Percentiles rank a stretch among this genome's conserved stretches.
Evolutionary conservation across 1,140 invertebrate genomes (phyloP).

Genomic region (Ganaspis sp.): DNA sequence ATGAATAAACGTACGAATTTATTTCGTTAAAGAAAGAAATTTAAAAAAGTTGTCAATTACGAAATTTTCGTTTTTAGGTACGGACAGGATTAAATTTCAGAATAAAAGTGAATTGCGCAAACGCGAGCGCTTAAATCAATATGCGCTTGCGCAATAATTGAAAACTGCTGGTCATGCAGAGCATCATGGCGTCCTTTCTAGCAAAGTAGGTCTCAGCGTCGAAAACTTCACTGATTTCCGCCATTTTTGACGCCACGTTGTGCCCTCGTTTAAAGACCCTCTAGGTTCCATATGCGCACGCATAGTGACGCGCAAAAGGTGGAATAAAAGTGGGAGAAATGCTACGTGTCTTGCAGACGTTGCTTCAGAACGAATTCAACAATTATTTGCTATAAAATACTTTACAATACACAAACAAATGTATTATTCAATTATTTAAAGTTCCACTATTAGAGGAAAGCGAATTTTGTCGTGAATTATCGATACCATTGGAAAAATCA

Average conservation of each 20-base stretch:
- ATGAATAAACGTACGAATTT: not conserved
- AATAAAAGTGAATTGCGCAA: not conserved
- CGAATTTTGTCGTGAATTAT: too few relatives aligned
- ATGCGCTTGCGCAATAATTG: not conserved
- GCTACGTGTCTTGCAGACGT: not conserved
- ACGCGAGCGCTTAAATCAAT: not conserved
- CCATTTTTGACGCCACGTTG: conserved; percentile 44
- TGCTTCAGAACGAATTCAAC: too few relatives aligned
- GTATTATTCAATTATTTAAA: too few relatives aligned
- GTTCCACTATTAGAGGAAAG: too few relatives aligned
- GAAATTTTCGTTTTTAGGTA: not conserved
- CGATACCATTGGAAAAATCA: not conserved
- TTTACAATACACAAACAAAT: conserved; percentile 35
- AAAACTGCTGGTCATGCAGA: not conserved
- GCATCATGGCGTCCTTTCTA: not conserved
- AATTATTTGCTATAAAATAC: not conserved
- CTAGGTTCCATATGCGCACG: not conserved
- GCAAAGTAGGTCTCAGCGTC: not conserved
- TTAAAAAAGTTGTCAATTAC: not conserved
- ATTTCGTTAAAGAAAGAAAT: too few relatives aligned
- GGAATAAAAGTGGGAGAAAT: not conserved
- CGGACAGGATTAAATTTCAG: not conserved
- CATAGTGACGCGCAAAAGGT: not conserved
- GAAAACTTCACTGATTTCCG: conserved; percentile 48
- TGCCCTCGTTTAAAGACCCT: not conserved